phyloP scores from a whole-genome alignment of 2,113 vertebrate species.

The Chauna torquata region DNA sequence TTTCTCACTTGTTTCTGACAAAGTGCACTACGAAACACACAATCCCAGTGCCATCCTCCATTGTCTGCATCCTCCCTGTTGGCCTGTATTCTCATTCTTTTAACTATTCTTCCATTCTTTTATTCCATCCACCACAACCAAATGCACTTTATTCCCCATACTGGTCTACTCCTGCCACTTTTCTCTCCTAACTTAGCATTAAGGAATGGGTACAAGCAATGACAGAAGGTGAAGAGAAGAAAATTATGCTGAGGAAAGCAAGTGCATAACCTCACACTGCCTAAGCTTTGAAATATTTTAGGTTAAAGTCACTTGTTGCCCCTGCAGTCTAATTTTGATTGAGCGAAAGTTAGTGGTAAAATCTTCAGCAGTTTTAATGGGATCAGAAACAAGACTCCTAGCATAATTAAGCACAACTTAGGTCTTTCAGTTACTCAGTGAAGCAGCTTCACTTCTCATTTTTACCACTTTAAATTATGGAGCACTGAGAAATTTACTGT shows the following conservation, averaged over 20 bases:
- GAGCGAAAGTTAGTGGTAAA: background rate
- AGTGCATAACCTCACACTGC: background rate
- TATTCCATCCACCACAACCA: background rate
- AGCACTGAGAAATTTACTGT: background rate
- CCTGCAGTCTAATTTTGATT: background rate
- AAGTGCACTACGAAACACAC: background rate
- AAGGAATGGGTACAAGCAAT: background rate
- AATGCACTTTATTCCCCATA: background rate
- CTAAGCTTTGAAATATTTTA: background rate
- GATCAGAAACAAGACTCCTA: background rate
- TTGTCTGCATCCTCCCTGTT: background rate
- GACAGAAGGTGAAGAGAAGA: background rate
- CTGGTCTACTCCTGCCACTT: background rate
- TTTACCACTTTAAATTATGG: background rate
- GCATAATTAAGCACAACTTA: background rate
- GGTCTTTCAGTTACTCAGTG: background rate
- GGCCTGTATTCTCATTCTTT: background rate
- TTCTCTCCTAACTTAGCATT: background rate
- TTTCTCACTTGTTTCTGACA: background rate
- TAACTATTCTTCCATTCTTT: background rate
- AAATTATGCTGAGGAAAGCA: background rate
- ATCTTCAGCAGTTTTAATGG: background rate
- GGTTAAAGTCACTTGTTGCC: background rate
- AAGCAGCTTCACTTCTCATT: background rate
- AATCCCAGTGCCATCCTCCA: background rate